phyloP scores from a whole-genome alignment of 1,140 invertebrate species.

The Dendroctonus valens region DNA sequence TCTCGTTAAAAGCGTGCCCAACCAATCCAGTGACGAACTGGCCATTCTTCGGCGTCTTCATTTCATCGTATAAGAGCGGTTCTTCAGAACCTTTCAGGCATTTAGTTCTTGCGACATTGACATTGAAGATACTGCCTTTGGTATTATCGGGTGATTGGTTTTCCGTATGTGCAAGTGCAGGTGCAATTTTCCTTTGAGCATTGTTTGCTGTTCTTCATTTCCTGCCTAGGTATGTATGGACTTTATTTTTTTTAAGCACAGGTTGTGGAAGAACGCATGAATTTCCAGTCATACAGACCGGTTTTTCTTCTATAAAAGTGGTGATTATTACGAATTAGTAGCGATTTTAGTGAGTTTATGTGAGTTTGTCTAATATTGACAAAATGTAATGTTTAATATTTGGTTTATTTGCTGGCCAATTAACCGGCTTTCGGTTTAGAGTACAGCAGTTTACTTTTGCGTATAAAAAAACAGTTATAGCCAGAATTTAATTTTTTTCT shows the following conservation, averaged over 20 bases:
- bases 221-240: background rate
- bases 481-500: too few species aligned
- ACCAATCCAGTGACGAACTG: too few species aligned
- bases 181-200: background rate
- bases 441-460: too few species aligned
- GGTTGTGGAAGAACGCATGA: background rate
- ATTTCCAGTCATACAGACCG: background rate
- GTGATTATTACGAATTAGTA: background rate
- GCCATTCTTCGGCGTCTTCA: too few species aligned
- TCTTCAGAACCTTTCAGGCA: slow-evolving; percentile 9
- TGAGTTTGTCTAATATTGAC: background rate
- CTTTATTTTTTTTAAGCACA: background rate
- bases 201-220: background rate
- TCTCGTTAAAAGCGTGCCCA: too few species aligned
- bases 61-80: slow-evolving; percentile 2
- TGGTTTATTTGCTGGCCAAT: too few species aligned
- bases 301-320: background rate
- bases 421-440: too few species aligned
- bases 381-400: too few species aligned
- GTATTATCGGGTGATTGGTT: background rate
- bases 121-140: slow-evolving; percentile 6
- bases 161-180: slow-evolving; percentile 1
- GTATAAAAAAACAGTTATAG: too few species aligned
- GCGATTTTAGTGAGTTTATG: background rate
- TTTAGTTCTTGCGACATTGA: slow-evolving; percentile 11